Base-by-base conservation (phyloP, 1,140 invertebrate species). In the Palaemon carinicauda region DNA sequence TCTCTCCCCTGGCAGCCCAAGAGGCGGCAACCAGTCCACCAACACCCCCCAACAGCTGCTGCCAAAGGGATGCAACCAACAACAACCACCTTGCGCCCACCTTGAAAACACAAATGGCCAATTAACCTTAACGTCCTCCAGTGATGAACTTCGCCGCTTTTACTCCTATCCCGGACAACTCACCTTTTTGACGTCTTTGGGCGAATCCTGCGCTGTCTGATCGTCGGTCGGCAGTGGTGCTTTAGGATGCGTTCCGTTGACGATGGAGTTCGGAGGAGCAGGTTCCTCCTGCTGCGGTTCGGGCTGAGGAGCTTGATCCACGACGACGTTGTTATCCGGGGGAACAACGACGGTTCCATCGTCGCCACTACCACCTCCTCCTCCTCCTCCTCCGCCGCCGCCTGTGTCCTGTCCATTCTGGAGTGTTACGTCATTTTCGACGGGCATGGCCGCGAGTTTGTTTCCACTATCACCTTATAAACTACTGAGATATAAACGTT, bases 141-240 rank as follows among this genome's bases (percentile, higher is more conserved):
- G 12, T 1, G 41, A 41, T 12, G 7, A 12, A 41, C 41, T 41
- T 41, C 17, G 65, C 15, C 21, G 65, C 24, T n/a, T 5, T 15
- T 17, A 5, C 12, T 7, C 7, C 41, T 41, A 5, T 12, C 12
- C 41, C 41, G 12, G 41, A 41, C 53, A n/a, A 75, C 82, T 83
- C 53, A 83, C 82, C 82, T 83, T 83, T 83, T 83, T 83, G 53
- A 73, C 71, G 12, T 83, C 82, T 77, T 83, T 83, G 69, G 82
- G 82, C 1, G 82, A 74, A 14, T 83, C 82, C 29, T 83, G 73
- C 53, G 69, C 41, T 50, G 56, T 12, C 29, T 77, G 82, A n/a
- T 83, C 82, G 31, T 83, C 82, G 14, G 73, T 21, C 17, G 71
- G 31, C 5, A 52, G 52, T 19, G 81, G 17, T n/a, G 75, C 82